These are phyloP conservation scores for Otolemur crassicaudatus DNA, from an alignment of 2,797 vertebrate species.

Conservation along the genomic window DNA sequence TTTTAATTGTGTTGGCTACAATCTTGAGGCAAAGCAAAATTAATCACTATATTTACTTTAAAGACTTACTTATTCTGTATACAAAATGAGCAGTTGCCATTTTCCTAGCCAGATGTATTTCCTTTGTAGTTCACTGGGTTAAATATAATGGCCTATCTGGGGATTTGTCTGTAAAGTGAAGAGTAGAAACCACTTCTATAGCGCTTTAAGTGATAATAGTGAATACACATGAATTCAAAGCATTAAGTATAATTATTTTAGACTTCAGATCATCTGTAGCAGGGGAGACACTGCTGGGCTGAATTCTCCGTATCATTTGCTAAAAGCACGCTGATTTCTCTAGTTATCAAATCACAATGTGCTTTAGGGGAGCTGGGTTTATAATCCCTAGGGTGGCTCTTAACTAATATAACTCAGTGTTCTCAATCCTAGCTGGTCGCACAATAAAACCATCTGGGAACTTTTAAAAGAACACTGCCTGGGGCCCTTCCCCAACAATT, in stretches of 20 bases:
- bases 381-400: neutral
- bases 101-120: neutral
- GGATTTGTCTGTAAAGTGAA: neutral
- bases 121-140: neutral
- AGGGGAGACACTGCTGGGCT: neutral
- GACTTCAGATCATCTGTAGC: neutral
- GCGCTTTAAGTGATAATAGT: neutral
- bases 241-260: neutral
- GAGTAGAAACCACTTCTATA: neutral
- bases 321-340: neutral
- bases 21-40: neutral
- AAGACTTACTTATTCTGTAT: neutral
- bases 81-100: neutral
- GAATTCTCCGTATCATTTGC: neutral
- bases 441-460: neutral
- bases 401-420: neutral
- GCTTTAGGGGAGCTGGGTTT: neutral
- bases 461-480: neutral
- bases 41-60: neutral
- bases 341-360: neutral
- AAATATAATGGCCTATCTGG: constrained; percentile 5
- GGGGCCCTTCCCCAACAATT: neutral
- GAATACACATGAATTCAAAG: constrained; percentile 12
- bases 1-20: constrained; percentile 20
- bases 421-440: neutral